phyloP scores from a whole-genome alignment of 2,888 invertebrate genomes.

The Ganaspis brasiliensis region DNA sequence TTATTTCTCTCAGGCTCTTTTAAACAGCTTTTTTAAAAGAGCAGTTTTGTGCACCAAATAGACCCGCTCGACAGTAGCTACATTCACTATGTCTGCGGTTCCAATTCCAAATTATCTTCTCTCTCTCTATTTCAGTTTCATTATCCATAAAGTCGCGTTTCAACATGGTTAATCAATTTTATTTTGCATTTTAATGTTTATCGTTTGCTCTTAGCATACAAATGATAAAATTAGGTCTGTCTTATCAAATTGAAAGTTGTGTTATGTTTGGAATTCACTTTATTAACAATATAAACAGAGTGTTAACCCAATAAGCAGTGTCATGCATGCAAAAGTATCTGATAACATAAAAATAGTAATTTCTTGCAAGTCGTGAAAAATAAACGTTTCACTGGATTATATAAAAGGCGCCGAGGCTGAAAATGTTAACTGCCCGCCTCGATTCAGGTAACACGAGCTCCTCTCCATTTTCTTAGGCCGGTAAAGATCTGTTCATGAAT shows the following conservation, averaged over 20 bases:
- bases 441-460: conserved; percentile 18
- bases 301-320: conserved; percentile 27
- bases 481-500: conserved; percentile 40
- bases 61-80: no score
- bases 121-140: no score
- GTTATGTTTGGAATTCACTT: conserved; percentile 10
- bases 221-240: conserved; percentile 9
- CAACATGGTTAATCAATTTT: neutral
- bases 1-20: no score
- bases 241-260: conserved; percentile 27
- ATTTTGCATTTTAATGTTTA: neutral
- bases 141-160: no score
- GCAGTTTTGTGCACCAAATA: no score
- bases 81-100: no score
- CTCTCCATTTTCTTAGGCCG: conserved; percentile 19
- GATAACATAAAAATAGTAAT: conserved; percentile 17
- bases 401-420: neutral
- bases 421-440: conserved; percentile 19
- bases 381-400: neutral
- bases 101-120: no score
- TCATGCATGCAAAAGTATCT: conserved; percentile 17
- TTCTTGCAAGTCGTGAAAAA: conserved; percentile 11
- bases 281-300: conserved; percentile 28
- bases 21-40: no score
- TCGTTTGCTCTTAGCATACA: conserved; percentile 12